Conservation (phyloP, 2,797 vertebrate genomes). For the Loris lydekkerianus region DNA sequence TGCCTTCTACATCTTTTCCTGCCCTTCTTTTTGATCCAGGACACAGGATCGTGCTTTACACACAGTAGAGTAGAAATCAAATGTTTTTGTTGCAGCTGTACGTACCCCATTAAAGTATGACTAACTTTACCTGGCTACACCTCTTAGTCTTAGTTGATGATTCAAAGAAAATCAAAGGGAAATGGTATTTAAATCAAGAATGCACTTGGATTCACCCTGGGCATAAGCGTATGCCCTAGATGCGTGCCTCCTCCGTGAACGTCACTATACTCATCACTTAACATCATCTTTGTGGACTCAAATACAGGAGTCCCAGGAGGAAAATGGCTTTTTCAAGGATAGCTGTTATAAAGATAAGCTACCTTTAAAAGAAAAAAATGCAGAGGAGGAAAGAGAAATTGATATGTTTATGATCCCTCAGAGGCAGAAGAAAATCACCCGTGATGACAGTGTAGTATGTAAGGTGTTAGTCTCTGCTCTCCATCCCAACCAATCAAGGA, state of each 20-base stretch:
- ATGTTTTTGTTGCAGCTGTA: constrained; percentile 5
- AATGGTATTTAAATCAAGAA: constrained; percentile 51
- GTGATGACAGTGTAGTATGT: constrained; percentile 18
- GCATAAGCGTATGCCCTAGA: constrained; percentile 22
- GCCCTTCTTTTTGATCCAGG: not conserved
- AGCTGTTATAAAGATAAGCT: constrained; percentile 56
- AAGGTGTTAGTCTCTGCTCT: not conserved
- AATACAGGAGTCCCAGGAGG: constrained; percentile 54
- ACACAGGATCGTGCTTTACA: not conserved
- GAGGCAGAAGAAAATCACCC: constrained; percentile 64
- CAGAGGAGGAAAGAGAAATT: constrained; percentile 55
- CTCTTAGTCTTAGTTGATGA: constrained; percentile 52
- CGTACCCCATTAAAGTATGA: constrained; percentile 7
- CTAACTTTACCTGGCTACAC: constrained; percentile 56
- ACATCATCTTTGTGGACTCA: constrained; percentile 13
- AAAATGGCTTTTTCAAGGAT: constrained; percentile 43
- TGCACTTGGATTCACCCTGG: not conserved
- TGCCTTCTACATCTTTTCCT: not conserved
- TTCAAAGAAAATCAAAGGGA: constrained; percentile 62
- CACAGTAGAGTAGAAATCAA: not conserved
- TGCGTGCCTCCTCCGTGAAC: constrained; percentile 51
- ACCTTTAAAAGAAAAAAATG: constrained; percentile 61
- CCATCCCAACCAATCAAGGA: constrained; percentile 37
- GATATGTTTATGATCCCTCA: constrained; percentile 45
- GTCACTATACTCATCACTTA: constrained; percentile 49